Percentiles rank a stretch among this genome's conserved stretches.
Evolutionary conservation across 1,140 invertebrate species (phyloP).

Genomic region (Meloidogyne exigua): DNA sequence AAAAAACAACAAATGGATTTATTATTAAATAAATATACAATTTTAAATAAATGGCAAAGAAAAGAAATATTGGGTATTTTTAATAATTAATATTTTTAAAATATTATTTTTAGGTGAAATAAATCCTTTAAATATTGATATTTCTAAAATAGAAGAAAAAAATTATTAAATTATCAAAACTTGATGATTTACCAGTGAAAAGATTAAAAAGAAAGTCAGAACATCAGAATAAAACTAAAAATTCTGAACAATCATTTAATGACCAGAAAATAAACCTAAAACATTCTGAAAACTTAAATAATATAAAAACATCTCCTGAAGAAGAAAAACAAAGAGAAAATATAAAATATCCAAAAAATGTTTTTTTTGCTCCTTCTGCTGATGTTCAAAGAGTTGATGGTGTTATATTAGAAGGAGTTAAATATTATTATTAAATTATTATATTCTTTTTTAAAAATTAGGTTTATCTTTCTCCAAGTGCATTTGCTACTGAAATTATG

Average conservation of each 20-base stretch:
- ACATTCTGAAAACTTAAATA: background rate
- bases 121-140: background rate
- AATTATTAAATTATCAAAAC: background rate
- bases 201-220: background rate
- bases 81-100: no score
- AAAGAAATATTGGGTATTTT: background rate
- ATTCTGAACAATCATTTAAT: background rate
- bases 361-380: background rate
- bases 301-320: background rate
- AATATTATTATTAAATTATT: background rate
- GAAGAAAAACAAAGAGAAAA: background rate
- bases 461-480: constrained; percentile 25
- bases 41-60: constrained; percentile 5
- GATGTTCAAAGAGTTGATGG: background rate
- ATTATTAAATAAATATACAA: background rate
- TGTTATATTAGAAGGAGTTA: constrained; percentile 2
- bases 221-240: background rate
- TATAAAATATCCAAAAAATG: background rate
- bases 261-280: background rate
- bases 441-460: background rate
- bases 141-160: background rate
- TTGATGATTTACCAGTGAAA: background rate
- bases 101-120: background rate
- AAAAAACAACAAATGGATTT: background rate
- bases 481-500: constrained; percentile 28